Percentiles rank a stretch among this genome's conserved stretches.
Conservation (phyloP, 2,113 vertebrate species). For the Mustelus asterias region DNA sequence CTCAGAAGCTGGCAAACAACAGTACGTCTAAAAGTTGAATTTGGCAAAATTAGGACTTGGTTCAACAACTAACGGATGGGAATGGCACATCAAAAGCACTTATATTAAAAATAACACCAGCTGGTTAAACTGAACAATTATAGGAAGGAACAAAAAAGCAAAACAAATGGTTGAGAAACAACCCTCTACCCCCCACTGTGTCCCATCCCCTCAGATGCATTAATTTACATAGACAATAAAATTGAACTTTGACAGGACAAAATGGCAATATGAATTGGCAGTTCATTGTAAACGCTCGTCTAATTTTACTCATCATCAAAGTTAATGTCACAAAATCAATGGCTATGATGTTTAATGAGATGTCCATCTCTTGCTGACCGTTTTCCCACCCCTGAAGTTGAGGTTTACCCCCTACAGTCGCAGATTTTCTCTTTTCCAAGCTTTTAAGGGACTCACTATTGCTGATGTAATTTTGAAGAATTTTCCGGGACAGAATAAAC, state of each 20-base stretch:
- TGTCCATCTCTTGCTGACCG: neutral
- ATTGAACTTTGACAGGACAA: neutral
- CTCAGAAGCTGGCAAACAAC: neutral
- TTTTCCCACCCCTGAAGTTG: neutral
- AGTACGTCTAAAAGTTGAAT: neutral
- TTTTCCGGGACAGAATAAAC: neutral
- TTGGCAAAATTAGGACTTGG: constrained; percentile 17
- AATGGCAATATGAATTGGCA: neutral
- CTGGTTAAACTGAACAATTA: constrained; percentile 10
- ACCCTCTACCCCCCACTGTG: no score
- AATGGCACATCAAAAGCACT: neutral
- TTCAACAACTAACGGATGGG: neutral
- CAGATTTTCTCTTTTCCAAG: neutral
- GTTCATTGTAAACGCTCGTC: neutral
- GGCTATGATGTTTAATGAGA: no score
- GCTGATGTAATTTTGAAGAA: neutral
- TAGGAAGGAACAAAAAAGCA: neutral
- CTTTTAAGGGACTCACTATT: neutral
- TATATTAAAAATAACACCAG: neutral
- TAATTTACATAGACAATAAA: neutral
- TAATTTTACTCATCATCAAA: neutral
- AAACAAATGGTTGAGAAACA: neutral
- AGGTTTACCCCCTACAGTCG: neutral
- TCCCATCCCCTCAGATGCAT: neutral
- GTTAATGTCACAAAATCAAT: neutral